Evolutionary conservation across 2,888 invertebrate genomes (phyloP).

Genomic region (Pseudanteris insignis): DNA sequence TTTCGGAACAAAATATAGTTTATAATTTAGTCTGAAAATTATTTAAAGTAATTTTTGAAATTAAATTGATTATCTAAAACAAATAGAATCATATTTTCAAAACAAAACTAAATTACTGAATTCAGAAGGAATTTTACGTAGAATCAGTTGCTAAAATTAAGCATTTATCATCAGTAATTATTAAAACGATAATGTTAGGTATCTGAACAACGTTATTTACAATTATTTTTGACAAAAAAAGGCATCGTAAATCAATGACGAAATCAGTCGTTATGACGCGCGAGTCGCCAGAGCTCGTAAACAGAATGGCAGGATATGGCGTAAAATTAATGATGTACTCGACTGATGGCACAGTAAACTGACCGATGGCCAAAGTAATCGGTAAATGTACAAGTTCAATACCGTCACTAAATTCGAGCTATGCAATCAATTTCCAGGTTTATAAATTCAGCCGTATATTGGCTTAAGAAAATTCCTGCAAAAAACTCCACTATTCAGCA

Average conservation of each 20-base stretch:
- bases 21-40: too few species aligned
- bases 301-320: slow-evolving; percentile 33
- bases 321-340: slow-evolving; percentile 43
- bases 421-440: slow-evolving; percentile 33
- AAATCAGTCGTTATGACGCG: slow-evolving; percentile 16
- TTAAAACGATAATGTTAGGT: background rate
- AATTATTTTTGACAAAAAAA: slow-evolving; percentile 21
- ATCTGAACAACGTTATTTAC: slow-evolving; percentile 10
- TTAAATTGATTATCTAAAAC: too few species aligned
- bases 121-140: too few species aligned
- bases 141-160: too few species aligned
- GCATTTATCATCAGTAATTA: background rate
- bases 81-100: too few species aligned
- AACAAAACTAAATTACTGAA: too few species aligned
- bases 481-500: background rate
- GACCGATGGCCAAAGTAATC: slow-evolving; percentile 45
- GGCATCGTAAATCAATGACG: slow-evolving; percentile 22
- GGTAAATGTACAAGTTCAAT: slow-evolving; percentile 45
- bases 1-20: too few species aligned
- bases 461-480: too few species aligned
- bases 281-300: slow-evolving; percentile 16
- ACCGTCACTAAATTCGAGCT: slow-evolving; percentile 30
- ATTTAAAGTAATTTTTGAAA: too few species aligned
- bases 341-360: slow-evolving; percentile 34
- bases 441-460: slow-evolving; percentile 28